Conservation (phyloP, 2,888 invertebrate genomes). For the Apamea anceps region DNA sequence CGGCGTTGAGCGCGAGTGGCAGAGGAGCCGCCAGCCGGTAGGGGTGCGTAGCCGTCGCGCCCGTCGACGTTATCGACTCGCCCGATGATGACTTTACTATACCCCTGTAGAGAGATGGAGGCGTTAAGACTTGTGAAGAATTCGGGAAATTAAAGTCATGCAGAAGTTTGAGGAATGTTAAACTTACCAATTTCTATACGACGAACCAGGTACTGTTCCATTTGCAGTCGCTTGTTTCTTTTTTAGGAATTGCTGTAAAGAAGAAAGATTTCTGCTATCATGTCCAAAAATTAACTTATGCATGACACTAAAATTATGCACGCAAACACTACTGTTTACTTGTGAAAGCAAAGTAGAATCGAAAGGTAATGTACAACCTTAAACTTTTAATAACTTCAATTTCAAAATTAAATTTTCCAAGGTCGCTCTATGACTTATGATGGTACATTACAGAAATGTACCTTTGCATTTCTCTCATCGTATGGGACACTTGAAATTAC, state of each 20-base stretch:
- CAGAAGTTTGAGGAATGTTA: neutral
- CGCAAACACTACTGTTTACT: neutral
- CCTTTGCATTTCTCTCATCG: neutral
- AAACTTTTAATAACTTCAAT: neutral
- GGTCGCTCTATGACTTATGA: neutral
- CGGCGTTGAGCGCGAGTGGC: slow-evolving; percentile 81
- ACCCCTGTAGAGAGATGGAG: slow-evolving; percentile 82
- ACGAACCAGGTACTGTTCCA: slow-evolving; percentile 92
- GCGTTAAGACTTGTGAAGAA: no score
- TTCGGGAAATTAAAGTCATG: neutral
- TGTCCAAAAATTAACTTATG: neutral
- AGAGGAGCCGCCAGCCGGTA: slow-evolving; percentile 92
- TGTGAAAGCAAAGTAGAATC: neutral
- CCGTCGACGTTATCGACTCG: slow-evolving; percentile 90
- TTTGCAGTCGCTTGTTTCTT: slow-evolving; percentile 95
- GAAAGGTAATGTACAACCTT: neutral
- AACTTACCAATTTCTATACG: slow-evolving; percentile 94
- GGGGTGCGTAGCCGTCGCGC: slow-evolving; percentile 91
- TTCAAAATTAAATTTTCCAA: neutral
- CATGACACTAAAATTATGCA: neutral
- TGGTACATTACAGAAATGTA: neutral
- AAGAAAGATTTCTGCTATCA: slow-evolving; percentile 4
- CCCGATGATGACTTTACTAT: slow-evolving; percentile 92
- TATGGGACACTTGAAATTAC: neutral
- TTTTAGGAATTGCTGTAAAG: slow-evolving; percentile 93